phyloP scores from a whole-genome alignment of 2,888 invertebrate genomes.

The Bimastos eiseni region DNA sequence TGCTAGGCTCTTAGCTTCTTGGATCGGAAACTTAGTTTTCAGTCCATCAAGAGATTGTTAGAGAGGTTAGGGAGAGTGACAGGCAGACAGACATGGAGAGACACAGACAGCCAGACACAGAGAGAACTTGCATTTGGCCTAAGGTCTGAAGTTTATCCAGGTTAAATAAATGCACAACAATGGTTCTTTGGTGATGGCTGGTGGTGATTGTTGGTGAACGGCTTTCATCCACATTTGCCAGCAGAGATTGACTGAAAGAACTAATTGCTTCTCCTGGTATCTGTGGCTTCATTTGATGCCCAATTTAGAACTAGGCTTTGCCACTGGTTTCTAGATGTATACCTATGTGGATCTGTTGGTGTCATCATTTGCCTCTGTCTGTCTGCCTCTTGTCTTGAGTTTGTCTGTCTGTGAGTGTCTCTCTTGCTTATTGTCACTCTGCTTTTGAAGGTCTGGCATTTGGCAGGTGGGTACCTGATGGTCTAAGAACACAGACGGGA shows the following conservation, averaged over 20 bases:
- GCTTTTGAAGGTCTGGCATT: background rate
- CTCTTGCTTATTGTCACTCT: background rate
- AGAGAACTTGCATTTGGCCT: background rate
- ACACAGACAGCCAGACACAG: too few species aligned
- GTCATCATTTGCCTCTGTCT: background rate
- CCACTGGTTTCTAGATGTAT: background rate
- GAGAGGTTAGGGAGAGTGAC: too few species aligned
- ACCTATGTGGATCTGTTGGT: background rate
- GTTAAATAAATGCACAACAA: conserved; percentile 13
- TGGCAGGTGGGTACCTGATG: conserved; percentile 4
- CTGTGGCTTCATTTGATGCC: background rate
- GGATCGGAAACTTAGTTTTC: background rate
- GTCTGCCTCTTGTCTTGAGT: background rate
- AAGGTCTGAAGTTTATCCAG: background rate
- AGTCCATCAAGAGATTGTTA: background rate
- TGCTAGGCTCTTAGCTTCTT: background rate
- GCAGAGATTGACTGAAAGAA: background rate
- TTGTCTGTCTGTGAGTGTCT: background rate
- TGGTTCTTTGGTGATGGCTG: background rate
- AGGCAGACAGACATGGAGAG: too few species aligned
- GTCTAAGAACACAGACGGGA: background rate
- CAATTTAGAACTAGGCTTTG: background rate
- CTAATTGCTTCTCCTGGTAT: background rate
- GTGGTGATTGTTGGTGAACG: background rate
- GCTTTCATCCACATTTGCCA: conserved; percentile 13